A percentile compares a stretch with the other conserved stretches of the same genome.
These are phyloP conservation scores for Catagonus wagneri DNA, from an alignment of 2,113 vertebrate species.

Conservation along the genomic window DNA sequence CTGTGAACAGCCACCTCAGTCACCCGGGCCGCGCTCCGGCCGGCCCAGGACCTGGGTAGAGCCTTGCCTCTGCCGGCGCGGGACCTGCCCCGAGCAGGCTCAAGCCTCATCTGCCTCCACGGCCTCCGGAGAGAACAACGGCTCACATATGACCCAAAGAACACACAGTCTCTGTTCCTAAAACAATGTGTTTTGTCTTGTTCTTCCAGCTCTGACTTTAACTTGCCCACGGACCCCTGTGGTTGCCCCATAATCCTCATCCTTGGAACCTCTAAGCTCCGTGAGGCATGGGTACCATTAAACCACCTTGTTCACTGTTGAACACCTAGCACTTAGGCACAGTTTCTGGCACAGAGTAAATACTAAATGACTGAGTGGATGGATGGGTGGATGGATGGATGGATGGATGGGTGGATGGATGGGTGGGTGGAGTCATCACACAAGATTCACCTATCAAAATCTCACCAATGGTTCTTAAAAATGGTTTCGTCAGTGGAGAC, in stretches of 20 bases:
- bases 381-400: neutral
- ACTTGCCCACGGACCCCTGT: rapidly evolving
- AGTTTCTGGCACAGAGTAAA: neutral
- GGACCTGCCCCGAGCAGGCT: rapidly evolving
- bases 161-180: neutral
- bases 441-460: constrained; percentile 74
- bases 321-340: neutral
- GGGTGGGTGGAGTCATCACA: constrained; percentile 50
- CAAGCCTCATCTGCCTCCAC: no score
- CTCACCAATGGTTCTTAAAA: constrained; percentile 69
- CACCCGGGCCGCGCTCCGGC: neutral
- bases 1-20: neutral
- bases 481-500: constrained; percentile 44
- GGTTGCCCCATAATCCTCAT: neutral
- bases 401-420: neutral
- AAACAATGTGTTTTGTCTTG: neutral
- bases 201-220: neutral
- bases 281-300: neutral
- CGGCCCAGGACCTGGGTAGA: neutral
- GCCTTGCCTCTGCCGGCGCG: rapidly evolving
- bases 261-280: neutral
- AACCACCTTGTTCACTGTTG: neutral
- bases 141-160: neutral
- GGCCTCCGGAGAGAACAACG: rapidly evolving
- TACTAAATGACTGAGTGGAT: neutral